Base-by-base conservation (phyloP, 2,797 vertebrate genomes). In the Cynopterus sphinx region DNA sequence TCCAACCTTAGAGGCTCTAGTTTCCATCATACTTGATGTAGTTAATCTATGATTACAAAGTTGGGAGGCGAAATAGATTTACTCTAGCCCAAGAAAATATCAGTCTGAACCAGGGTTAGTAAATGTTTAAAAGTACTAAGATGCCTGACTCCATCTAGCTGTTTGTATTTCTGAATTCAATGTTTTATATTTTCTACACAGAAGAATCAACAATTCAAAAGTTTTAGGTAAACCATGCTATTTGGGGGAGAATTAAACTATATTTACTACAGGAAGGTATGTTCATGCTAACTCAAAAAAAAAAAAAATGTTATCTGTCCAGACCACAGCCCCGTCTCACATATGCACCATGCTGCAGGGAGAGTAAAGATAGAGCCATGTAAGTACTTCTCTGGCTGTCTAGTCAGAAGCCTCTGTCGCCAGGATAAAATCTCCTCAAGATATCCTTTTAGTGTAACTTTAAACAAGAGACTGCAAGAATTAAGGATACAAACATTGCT, bases 321-420 rank as follows among this genome's bases (percentile, higher is more conserved):
- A 95, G 96, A 93, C 97, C 65, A 31, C 9, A 79, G 83, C 84
- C 90, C 91, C 74, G 70, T 95, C 95, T 96, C 95, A 97, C 90
- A 97, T 67, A 93, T 95, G 93, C 98, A 82, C 92, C 96, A 90
- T 94, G 91, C 86, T 96, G 28, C 93, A 97, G 77, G 39, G 43
- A 87, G 79, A 96, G 83, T 77, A 97, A 98, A 84, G 84, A 96
- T 92, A 94, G 92, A 94, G 90, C 74, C 96, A 96, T 95, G 91
- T 94, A 97, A 96, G 93, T 71, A 81, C 46, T 43, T 95, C 41
- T 90, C 73, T 90, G 94, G 87, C 93, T 96, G 79, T 85, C 96
- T 97, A 88, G 68, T 87, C 88, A 70, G 91, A 98, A 51, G 15
- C 51, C 15, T 86, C 61, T 68, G 57, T 22, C 28, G 16, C 51